Base-by-base conservation (phyloP, 2,888 invertebrate species). In the Epirrhoe alternata region DNA sequence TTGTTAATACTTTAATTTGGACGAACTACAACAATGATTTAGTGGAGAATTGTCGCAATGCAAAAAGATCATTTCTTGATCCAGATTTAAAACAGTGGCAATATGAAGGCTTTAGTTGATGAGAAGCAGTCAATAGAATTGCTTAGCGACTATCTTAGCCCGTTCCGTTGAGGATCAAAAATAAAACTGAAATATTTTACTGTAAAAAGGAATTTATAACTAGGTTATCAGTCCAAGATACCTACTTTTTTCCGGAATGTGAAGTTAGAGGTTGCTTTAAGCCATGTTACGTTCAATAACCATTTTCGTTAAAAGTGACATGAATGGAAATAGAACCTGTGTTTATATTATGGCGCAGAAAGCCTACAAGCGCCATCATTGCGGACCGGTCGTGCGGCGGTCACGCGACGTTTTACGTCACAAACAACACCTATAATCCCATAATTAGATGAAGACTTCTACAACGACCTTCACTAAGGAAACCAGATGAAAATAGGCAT, bases 371-470 rank as follows among this genome's bases (percentile, higher is more conserved):
- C 50, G 57, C 53, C 52, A 31, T 31, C 64, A 64, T 53, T 30
- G 77, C 75, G 61, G 59, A 69, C 42, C 61, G 55, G 53, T 4
- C 51, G 47, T 38, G 68, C 67, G 50, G 58, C 70, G 66, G 77
- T 76, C 80, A 82, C 82, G 86, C 82, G 76, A 78, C 72, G 68
- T 73, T 74, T 2, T 24, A 75, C 75, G 75, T 31, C 66, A 65
- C 62, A 6, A n/a, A n/a, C 35, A 68, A 66, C 71, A 71, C 33
- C 33, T 71, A 74, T 88, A 89, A 88, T 83, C 88, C 81, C 67
- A 83, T 88, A 87, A 88, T 87, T 85, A 77, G 83, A 88, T 86
- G 82, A 87, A 80, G 77, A 79, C 73, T 47, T 38, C 35, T 47
- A 51, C 10, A 7, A 30, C 35, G 67, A 63, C 63, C 67, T 67